These are phyloP conservation scores for Rhamphomyia laevipes DNA, from an alignment of 2,888 invertebrate genomes.

Conservation along the genomic window DNA sequence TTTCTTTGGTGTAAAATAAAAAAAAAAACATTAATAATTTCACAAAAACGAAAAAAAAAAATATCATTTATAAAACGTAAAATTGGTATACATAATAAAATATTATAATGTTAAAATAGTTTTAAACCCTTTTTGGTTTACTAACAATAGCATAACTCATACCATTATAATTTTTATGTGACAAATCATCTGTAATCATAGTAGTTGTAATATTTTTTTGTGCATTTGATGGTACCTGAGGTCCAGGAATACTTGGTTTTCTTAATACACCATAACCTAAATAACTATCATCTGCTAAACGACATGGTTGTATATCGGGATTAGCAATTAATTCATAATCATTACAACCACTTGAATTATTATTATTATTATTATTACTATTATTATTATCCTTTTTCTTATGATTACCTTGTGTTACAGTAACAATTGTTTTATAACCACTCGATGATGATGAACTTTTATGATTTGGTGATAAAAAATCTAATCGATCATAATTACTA, in stretches of 20 bases:
- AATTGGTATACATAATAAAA: too few relatives aligned
- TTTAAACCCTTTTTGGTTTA: conserved; percentile 71
- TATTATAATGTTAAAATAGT: too few relatives aligned
- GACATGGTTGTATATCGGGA: conserved; percentile 51
- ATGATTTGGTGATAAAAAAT: conserved; percentile 67
- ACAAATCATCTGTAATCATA: conserved; percentile 30
- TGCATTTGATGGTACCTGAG: conserved; percentile 40
- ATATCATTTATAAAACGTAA: too few relatives aligned
- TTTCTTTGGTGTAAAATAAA: too few relatives aligned
- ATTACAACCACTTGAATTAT: conserved; percentile 26
- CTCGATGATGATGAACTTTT: conserved; percentile 57
- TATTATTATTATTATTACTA: background rate
- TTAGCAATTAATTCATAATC: conserved; percentile 66
- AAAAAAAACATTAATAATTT: too few relatives aligned
- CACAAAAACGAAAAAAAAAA: too few relatives aligned
- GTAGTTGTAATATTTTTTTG: conserved; percentile 8
- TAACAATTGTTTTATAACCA: conserved; percentile 59
- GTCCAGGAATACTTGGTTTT: conserved; percentile 48
- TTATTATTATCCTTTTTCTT: background rate
- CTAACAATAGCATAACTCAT: conserved; percentile 73
- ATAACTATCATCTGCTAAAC: conserved; percentile 69
- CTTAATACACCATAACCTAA: conserved; percentile 68
- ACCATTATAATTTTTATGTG: conserved; percentile 61
- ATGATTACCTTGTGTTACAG: conserved; percentile 41
- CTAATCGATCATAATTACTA: conserved; percentile 65